Percentiles rank a stretch among this genome's conserved stretches.
phyloP scores from a whole-genome alignment of 2,888 invertebrate species.

The Bibio marci region DNA sequence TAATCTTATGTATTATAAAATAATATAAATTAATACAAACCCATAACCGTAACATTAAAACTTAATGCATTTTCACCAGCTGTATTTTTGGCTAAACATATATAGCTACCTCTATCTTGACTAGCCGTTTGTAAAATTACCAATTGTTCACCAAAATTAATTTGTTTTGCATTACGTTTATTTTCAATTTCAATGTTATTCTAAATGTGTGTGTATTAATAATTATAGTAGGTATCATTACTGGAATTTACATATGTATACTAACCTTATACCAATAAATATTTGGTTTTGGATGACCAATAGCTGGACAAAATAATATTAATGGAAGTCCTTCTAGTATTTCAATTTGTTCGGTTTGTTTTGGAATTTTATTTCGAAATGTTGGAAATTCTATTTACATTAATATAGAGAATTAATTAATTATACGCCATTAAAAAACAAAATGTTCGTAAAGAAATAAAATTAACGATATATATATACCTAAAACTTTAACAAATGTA shows the following conservation, averaged over 20 bases:
- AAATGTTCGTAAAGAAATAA: too few relatives aligned
- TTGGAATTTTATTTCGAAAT: background rate
- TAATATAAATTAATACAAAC: too few relatives aligned
- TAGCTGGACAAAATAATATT: conserved; percentile 36
- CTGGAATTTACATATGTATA: too few relatives aligned
- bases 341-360: conserved; percentile 19
- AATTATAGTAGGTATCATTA: too few relatives aligned
- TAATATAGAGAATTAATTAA: too few relatives aligned
- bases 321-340: conserved; percentile 31
- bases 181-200: background rate
- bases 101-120: conserved; percentile 34
- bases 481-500: background rate
- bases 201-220: background rate
- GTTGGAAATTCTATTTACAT: conserved; percentile 11
- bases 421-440: too few relatives aligned
- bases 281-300: conserved; percentile 39
- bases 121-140: conserved; percentile 18
- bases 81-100: conserved; percentile 39
- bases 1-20: too few relatives aligned
- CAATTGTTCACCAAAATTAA: conserved; percentile 21
- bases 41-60: conserved; percentile 30
- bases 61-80: conserved; percentile 32
- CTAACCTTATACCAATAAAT: conserved; percentile 43
- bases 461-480: too few relatives aligned
- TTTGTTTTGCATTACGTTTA: background rate